Base-by-base conservation (phyloP, 92 coral and sea anemone genomes). In the Zoanthus gigantus region DNA sequence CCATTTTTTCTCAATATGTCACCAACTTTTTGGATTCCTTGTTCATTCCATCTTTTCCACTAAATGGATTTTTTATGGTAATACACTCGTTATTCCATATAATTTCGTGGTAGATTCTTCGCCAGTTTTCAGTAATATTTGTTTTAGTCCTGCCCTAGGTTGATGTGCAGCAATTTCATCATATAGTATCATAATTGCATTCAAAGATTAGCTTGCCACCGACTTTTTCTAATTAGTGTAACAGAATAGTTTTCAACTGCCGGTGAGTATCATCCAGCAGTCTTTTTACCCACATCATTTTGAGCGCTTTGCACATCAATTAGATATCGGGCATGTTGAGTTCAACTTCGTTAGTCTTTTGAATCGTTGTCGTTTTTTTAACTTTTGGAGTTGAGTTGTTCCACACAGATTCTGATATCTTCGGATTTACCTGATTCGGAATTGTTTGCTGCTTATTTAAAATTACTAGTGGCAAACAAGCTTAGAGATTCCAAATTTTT, bases 321-420 rank as follows among this genome's bases (percentile, higher is more conserved):
- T 30, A 28, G 52, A 78, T 78, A 28, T 78, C 71, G 4, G 71
- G 83, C 83, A 78, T 57, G 50, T 78, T 78, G 47, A 78, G 23
- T 13, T 69, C 83, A 12, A 67, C 83, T 9, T 7, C 30, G 2
- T 57, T 78, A 23, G 29, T 30, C 13, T 29, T 78, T 32, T 78
- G 83, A 12, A 78, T 78, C 83, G 30, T 56, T 5, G 71, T 57
- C 5, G 50, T 78, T 54, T 34, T 77, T 54, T 57, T 2, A 7
- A 30, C 68, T 77, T 77, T 77, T 54, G 68, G 68, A 12, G 28
- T 15, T 14, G 82, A 30, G 23, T 32, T 29, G 47, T 56, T 77
- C 82, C 68, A 53, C 10, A 77, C 50, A 30, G 52, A 53, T 53
- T 77, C 82, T 7, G 47, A 54, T 54, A 54, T 54, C 0, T 31